These are phyloP conservation scores for Drosophila suzukii DNA, from an alignment of 1,140 invertebrate species.

Conservation along the genomic window DNA sequence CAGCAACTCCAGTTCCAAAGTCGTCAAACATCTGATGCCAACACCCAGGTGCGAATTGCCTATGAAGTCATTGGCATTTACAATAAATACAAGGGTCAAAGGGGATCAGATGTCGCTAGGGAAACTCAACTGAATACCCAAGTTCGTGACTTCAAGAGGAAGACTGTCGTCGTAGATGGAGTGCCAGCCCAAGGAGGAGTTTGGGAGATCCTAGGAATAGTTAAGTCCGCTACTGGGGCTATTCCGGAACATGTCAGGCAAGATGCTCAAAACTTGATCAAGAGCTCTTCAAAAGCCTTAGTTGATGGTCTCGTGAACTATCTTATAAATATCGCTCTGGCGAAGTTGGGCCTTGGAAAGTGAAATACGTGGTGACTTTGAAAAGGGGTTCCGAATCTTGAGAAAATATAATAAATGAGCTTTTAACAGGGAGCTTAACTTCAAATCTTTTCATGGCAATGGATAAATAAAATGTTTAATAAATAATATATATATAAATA, in stretches of 20 bases:
- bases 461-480: too few relatives aligned
- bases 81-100: neutral
- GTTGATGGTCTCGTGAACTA: neutral
- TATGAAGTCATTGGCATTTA: slow-evolving; percentile 1
- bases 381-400: too few relatives aligned
- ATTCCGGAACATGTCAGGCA: neutral
- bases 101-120: neutral
- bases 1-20: neutral
- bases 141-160: neutral
- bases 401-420: too few relatives aligned
- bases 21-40: neutral
- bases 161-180: neutral
- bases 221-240: neutral
- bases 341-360: neutral
- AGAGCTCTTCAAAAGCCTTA: neutral
- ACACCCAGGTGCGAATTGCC: neutral
- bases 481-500: too few relatives aligned
- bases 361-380: neutral
- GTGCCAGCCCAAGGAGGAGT: slow-evolving; percentile 2
- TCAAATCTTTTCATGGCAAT: too few relatives aligned
- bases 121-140: neutral
- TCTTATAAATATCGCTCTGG: neutral
- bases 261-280: neutral
- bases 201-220: neutral
- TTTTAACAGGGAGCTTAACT: too few relatives aligned